Evolutionary conservation across 2,797 vertebrate genomes (phyloP).

Genomic region (Nannoperca obscura): DNA sequence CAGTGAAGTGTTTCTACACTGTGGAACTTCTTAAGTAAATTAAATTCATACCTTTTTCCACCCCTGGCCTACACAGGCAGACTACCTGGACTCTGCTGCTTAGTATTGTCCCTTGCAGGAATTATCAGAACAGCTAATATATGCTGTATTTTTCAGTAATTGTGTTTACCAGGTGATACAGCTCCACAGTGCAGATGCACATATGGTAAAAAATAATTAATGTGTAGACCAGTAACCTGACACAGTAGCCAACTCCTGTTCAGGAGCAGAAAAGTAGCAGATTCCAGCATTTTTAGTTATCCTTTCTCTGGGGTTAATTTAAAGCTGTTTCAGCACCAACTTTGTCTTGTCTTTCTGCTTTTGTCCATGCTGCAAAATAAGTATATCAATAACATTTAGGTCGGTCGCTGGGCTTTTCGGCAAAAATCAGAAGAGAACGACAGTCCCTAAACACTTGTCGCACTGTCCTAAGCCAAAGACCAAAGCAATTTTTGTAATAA

Average conservation of each 20-base stretch:
- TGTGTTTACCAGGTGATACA: neutral
- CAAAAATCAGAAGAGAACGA: neutral
- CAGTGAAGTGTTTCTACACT: neutral
- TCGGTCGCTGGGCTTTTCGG: neutral
- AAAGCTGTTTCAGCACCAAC: neutral
- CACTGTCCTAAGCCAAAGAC: neutral
- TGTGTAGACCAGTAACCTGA: conserved; percentile 2
- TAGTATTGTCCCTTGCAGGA: neutral
- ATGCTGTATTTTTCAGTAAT: neutral
- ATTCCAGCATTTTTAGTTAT: neutral
- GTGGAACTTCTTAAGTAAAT: neutral
- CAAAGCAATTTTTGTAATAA: neutral
- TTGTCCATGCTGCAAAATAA: neutral
- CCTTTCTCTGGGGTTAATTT: neutral
- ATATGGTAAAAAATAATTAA: conserved; percentile 25
- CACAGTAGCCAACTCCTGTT: neutral
- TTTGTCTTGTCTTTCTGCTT: neutral
- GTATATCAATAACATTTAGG: neutral
- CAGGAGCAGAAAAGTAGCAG: neutral
- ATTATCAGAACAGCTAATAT: neutral
- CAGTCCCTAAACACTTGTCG: conserved; percentile 25
- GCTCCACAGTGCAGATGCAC: neutral
- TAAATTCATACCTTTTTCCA: neutral
- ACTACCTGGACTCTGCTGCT: neutral
- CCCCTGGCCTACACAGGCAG: neutral